A percentile compares a stretch with the other conserved stretches of the same genome.
These are phyloP conservation scores for Ischnus inquisitorius DNA, from an alignment of 2,888 invertebrate genomes.

Conservation along the genomic window DNA sequence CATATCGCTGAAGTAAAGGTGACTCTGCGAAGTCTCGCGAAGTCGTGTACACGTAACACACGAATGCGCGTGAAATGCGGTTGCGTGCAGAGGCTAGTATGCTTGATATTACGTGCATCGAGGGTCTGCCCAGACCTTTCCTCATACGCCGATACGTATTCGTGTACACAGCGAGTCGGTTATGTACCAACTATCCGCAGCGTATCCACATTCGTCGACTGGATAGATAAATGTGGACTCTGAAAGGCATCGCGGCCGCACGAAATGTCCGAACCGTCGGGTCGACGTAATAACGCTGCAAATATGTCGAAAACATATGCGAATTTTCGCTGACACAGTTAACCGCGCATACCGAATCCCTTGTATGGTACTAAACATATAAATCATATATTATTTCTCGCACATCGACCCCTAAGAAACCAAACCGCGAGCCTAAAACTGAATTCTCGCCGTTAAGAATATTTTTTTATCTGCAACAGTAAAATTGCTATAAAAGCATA, in stretches of 20 bases:
- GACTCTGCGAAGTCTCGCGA: slow-evolving; percentile 38
- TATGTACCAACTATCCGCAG: background rate
- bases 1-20: slow-evolving; percentile 30
- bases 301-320: slow-evolving; percentile 60
- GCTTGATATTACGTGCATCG: background rate
- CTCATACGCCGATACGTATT: background rate
- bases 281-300: slow-evolving; percentile 21
- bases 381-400: background rate
- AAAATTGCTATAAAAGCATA: no score
- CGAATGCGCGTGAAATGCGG: slow-evolving; percentile 13
- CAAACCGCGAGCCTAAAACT: no score
- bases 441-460: no score
- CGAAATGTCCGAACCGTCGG: slow-evolving; percentile 40
- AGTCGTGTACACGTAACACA: background rate
- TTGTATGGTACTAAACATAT: background rate
- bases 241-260: slow-evolving; percentile 37
- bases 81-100: background rate
- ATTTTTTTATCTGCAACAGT: no score
- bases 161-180: background rate
- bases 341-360: slow-evolving; percentile 11
- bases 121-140: slow-evolving; percentile 21
- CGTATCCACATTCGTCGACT: background rate
- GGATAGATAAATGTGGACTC: background rate
- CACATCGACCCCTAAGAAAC: no score
- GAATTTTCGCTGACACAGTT: slow-evolving; percentile 58